Evolutionary conservation across 2,113 vertebrate genomes (phyloP), one percentile per base, ranked within the genome.

Genomic region (Dunckerocampus dactyliophorus): DNA sequence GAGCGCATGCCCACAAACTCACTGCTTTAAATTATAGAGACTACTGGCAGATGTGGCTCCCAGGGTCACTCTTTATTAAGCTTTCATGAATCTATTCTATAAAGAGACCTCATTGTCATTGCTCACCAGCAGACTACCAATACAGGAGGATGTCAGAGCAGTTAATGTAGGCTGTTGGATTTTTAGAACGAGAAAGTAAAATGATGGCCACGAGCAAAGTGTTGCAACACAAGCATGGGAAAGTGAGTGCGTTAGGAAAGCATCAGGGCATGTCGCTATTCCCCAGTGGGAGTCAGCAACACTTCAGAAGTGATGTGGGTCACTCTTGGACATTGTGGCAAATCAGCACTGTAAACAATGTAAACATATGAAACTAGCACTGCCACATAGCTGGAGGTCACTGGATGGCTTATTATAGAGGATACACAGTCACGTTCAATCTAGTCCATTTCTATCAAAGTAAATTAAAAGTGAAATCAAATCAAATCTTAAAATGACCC

Each of bases 61-160:
- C 80, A 76, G 75, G 81, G 84, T 84, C 81, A 86, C 67, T 68
- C 69, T 86, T 86, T 79, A 87, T 85, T 87, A 85, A 84, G 72
- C 71, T 70, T 77, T 77, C 80, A 82, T 88, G 80, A 83, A 87
- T 87, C 75, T 72, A 71, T 70, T 79, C 65, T 43, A 51, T 76
- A 82, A 62, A 60, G 78, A 77, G 65, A 61, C 71, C 60, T 74
- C 71, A 72, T 80, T 77, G 77, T 82, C 80, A 71, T 52, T 54
- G 60, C 63, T 74, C 21, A 28, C 71, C 49, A 63, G 71, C 55
- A 65, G 72, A 70, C 68, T 13, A 34, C 65, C 59, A 69, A 75
- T 80, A 76, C 71, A 65, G 12, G 12, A 56, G 22, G 46, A 52
- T n/a, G 12, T 63, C 67, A 57, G 65, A 50, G 24, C 46, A 48